These are phyloP conservation scores for Diploptera punctata DNA, from an alignment of 2,888 invertebrate species.

Conservation along the genomic window DNA sequence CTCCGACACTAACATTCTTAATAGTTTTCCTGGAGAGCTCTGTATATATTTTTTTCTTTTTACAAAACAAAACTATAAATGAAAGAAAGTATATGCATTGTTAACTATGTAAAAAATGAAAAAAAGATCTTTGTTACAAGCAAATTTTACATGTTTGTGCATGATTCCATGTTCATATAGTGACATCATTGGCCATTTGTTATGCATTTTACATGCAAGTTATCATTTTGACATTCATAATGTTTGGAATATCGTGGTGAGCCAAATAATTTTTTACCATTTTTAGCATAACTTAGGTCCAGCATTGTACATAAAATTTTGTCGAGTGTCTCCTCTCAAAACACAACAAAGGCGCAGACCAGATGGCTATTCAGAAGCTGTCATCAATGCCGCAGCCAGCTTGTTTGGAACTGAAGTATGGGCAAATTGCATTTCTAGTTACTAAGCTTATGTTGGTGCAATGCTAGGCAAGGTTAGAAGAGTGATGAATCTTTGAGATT, in stretches of 20 bases:
- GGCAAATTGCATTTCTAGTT: constrained; percentile 14
- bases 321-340: constrained; percentile 3
- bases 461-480: too few species aligned
- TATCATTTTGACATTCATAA: constrained; percentile 37
- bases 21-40: constrained; percentile 39
- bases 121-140: constrained; percentile 40
- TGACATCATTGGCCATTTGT: constrained; percentile 39
- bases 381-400: constrained; percentile 30
- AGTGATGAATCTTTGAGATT: too few species aligned
- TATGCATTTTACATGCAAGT: constrained; percentile 41
- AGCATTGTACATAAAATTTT: constrained; percentile 34
- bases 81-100: constrained; percentile 35
- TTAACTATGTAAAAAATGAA: constrained; percentile 40
- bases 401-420: background rate
- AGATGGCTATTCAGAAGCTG: constrained; percentile 28
- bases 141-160: constrained; percentile 41
- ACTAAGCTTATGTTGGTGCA: constrained; percentile 21
- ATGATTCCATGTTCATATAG: constrained; percentile 38
- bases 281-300: constrained; percentile 41
- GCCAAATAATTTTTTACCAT: constrained; percentile 41
- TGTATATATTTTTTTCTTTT: constrained; percentile 41
- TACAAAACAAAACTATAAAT: constrained; percentile 19
- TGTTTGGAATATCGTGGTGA: constrained; percentile 35
- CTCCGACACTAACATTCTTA: constrained; percentile 34
- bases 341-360: constrained; percentile 5